These are phyloP conservation scores for Anguilla rostrata DNA, from an alignment of 2,113 vertebrate species.

Conservation along the genomic window DNA sequence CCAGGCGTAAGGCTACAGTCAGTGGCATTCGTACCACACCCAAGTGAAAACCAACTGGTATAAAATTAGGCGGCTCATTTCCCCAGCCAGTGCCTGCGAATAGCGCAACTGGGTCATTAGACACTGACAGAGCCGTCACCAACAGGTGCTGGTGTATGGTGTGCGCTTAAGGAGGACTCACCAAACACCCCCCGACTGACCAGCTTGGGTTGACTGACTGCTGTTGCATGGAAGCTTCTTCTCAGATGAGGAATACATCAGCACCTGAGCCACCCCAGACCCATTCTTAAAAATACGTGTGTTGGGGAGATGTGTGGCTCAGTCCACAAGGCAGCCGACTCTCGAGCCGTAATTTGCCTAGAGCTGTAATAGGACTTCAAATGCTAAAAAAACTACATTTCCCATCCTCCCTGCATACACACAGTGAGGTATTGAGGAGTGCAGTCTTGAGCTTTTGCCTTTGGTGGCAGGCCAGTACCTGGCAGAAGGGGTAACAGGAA, in stretches of 20 bases:
- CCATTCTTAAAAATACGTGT: background rate
- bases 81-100: background rate
- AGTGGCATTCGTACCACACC: background rate
- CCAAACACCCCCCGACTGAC: background rate
- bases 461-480: background rate
- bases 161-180: background rate
- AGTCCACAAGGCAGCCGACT: no score
- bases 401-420: background rate
- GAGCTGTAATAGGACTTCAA: background rate
- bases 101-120: conserved; percentile 1
- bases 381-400: background rate
- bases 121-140: background rate
- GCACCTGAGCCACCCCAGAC: background rate
- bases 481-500: background rate
- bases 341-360: background rate
- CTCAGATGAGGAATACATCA: background rate
- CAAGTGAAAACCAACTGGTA: background rate
- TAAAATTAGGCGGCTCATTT: background rate
- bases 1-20: background rate
- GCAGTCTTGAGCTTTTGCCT: background rate
- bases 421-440: background rate
- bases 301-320: no score
- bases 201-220: no score
- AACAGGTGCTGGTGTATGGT: background rate
- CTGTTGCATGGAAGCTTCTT: no score